Conservation (phyloP, 2,888 invertebrate genomes). For the Hypolimnas misippus region DNA sequence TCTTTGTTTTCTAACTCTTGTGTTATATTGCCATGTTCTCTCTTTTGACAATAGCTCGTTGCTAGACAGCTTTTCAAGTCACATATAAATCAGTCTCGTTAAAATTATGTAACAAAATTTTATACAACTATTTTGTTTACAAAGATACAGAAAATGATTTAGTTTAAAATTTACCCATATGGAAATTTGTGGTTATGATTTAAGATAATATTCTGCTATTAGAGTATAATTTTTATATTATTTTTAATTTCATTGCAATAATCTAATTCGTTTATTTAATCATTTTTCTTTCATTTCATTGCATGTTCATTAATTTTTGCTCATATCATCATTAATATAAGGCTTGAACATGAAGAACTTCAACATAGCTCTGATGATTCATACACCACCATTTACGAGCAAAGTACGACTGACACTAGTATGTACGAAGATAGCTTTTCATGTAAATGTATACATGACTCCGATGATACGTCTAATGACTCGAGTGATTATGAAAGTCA, state of each 20-base stretch:
- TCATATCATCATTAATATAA: slow-evolving; percentile 27
- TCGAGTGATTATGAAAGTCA: neutral
- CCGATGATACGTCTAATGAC: slow-evolving; percentile 47
- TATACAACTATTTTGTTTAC: too few relatives aligned
- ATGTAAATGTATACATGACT: slow-evolving; percentile 13
- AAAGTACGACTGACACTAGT: slow-evolving; percentile 68
- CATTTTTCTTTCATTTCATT: neutral
- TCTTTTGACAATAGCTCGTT: too few relatives aligned
- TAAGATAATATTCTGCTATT: too few relatives aligned
- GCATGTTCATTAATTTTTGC: slow-evolving; percentile 22
- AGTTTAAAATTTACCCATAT: too few relatives aligned
- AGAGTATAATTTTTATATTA: neutral
- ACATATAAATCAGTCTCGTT: too few relatives aligned
- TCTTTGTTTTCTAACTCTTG: too few relatives aligned
- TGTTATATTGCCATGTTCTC: too few relatives aligned
- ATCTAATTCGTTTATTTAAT: neutral
- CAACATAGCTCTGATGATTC: slow-evolving; percentile 44
- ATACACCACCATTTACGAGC: slow-evolving; percentile 62
- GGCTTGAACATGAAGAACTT: slow-evolving; percentile 20
- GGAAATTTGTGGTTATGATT: too few relatives aligned
- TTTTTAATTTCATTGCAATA: neutral
- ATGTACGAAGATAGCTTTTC: slow-evolving; percentile 42
- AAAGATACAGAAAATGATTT: too few relatives aligned
- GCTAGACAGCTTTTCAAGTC: too few relatives aligned
- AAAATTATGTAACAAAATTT: too few relatives aligned